Evolutionary conservation across 2,888 invertebrate genomes (phyloP), one percentile per base, ranked within the genome.

Genomic region (Ophion ventricosus): DNA sequence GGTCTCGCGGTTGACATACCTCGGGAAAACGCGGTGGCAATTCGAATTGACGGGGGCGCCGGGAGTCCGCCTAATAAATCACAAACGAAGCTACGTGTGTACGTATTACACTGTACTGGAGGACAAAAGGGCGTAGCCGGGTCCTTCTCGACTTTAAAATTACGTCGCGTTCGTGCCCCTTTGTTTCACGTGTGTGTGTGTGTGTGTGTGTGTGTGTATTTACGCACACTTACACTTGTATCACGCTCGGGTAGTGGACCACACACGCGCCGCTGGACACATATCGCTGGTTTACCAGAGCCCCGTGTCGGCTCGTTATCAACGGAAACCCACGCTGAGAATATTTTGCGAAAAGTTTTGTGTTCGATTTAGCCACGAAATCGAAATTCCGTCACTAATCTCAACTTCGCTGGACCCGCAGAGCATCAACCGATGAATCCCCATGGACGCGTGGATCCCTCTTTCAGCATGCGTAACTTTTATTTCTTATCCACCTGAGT

Each of bases 21-120:
- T 64, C 81, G 76, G 78, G 80, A 85, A 82, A 82, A 83, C 85
- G 82, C 61, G 78, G 67, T 80, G 73, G 86, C 83, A 83, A 85
- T 80, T 81, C 80, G 81, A 82, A 84, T 80, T 78, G 82, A 84
- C 80, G 78, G 70, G 78, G 61, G 82, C 79, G 80, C 83, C 83
- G 75, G 70, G 69, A 82, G 61, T 79, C 67, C 79, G 87, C 83
- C 87, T 85, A 87, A 88, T 88, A 88, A 88, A 88, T 88, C 88
- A 88, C 82, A 80, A 67, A 74, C 80, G 72, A 70, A 80, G 84
- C 85, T 85, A 82, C 84, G 25, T 29, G 26, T 77, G 70, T 70
- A 79, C 56, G 43, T 43, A 43, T 59, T 29, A 17, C 23, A 20
- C 40, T 40, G 3, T 14, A 20, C n/a, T 10, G 29, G 7, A 17